Evolutionary conservation across 2,113 vertebrate genomes (phyloP).

Genomic region (Brevimyrus niger): DNA sequence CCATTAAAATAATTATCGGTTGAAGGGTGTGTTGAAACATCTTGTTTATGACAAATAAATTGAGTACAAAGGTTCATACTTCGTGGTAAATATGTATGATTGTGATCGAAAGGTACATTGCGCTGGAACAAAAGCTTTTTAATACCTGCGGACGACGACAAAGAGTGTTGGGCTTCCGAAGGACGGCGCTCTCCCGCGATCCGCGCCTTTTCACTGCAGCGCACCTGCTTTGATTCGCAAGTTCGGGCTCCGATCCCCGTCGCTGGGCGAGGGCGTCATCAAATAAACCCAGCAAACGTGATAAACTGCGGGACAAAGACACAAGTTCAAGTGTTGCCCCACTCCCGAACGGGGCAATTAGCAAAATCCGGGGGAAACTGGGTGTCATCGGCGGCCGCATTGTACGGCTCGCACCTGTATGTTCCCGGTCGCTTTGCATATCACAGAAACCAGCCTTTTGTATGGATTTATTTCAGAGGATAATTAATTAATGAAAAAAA

Average conservation of each 20-base stretch:
- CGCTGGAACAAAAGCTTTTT: not conserved
- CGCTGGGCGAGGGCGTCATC: not conserved
- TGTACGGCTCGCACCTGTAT: not conserved
- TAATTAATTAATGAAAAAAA: slow-evolving; percentile 11
- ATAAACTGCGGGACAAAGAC: not conserved
- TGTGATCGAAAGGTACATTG: not conserved
- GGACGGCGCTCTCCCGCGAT: not conserved
- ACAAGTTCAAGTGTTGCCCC: not conserved
- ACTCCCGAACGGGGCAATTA: not conserved
- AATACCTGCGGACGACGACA: not conserved
- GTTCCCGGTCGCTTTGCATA: not conserved
- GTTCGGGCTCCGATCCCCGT: too few species aligned
- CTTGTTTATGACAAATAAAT: not conserved
- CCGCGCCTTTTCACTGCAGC: not conserved
- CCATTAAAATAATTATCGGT: not conserved
- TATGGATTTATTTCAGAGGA: not conserved
- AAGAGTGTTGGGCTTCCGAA: not conserved
- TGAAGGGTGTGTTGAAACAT: not conserved
- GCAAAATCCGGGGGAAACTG: not conserved
- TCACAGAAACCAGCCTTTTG: not conserved
- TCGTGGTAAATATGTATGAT: not conserved
- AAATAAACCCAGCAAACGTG: not conserved
- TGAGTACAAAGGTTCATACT: not conserved
- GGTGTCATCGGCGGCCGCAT: not conserved
- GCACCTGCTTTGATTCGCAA: not conserved